Conservation (phyloP, 2,113 vertebrate genomes). For the Monopterus albus region DNA sequence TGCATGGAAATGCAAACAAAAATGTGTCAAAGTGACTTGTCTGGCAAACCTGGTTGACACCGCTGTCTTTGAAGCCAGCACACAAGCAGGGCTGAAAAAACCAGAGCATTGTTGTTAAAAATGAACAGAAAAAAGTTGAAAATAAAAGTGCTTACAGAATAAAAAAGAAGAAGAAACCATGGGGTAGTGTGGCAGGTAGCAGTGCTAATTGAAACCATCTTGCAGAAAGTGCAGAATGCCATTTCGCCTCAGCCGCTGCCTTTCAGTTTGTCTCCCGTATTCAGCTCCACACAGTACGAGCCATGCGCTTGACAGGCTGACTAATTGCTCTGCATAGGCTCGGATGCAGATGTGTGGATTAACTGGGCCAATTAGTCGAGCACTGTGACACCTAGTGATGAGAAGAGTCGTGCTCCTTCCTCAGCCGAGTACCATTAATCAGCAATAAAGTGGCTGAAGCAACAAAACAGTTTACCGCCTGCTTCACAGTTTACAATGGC, state of each 20-base stretch:
- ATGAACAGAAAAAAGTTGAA: neutral
- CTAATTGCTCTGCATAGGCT: constrained; percentile 57
- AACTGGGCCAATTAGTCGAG: constrained; percentile 74
- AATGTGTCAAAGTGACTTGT: too few species aligned
- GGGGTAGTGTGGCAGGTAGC: constrained; percentile 50
- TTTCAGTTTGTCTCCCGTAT: constrained; percentile 30
- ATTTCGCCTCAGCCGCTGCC: constrained; percentile 60
- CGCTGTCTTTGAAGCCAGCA: neutral
- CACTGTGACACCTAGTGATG: constrained; percentile 58
- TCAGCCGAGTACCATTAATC: constrained; percentile 68
- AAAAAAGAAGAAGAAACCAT: constrained; percentile 28
- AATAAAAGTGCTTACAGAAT: neutral
- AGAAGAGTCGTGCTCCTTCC: constrained; percentile 62
- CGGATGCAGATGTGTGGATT: constrained; percentile 63
- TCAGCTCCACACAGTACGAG: constrained; percentile 58
- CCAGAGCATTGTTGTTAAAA: constrained; percentile 8
- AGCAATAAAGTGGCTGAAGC: constrained; percentile 63
- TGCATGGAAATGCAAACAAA: neutral
- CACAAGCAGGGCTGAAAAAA: neutral
- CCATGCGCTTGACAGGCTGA: constrained; percentile 61
- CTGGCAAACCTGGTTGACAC: neutral
- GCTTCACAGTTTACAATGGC: constrained; percentile 37
- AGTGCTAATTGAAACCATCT: constrained; percentile 67
- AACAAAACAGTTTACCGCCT: constrained; percentile 47
- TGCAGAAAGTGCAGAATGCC: constrained; percentile 59